Evolutionary conservation across 1,140 invertebrate genomes (phyloP).

Genomic region (Glomeris maerens): DNA sequence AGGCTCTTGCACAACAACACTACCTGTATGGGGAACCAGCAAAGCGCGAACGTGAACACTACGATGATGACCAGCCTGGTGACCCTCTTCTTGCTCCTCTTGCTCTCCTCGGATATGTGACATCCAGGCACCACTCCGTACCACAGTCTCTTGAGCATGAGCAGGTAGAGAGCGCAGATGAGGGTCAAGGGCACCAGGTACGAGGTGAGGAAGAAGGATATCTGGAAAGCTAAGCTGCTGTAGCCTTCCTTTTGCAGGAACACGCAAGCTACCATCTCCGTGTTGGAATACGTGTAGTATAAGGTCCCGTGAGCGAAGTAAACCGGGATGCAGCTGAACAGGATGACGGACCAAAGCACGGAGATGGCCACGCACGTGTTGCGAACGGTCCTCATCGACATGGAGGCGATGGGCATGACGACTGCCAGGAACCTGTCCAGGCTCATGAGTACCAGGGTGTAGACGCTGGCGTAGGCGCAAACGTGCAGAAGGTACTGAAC

Average conservation of each 20-base stretch:
- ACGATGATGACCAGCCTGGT: constrained; percentile 88
- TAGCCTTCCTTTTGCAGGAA: constrained; percentile 48
- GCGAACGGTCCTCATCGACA: constrained; percentile 67
- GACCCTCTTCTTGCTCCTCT: constrained; percentile 74
- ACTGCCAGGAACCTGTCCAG: constrained; percentile 87
- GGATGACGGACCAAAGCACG: constrained; percentile 61
- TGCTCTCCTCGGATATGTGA: constrained; percentile 47
- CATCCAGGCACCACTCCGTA: constrained; percentile 56
- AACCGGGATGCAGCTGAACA: constrained; percentile 57
- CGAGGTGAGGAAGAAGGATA: constrained; percentile 68
- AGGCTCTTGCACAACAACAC: constrained; percentile 65
- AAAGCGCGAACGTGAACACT: constrained; percentile 83
- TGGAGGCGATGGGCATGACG: constrained; percentile 80
- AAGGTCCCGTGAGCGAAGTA: constrained; percentile 63
- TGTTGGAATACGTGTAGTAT: constrained; percentile 42
- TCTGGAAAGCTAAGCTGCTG: constrained; percentile 54
- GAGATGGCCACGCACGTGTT: constrained; percentile 67
- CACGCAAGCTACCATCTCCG: constrained; percentile 45
- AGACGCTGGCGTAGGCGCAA: constrained; percentile 83
- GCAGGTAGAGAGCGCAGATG: constrained; percentile 76
- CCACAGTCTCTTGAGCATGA: constrained; percentile 79
- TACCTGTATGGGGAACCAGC: constrained; percentile 89
- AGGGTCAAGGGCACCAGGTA: constrained; percentile 71
- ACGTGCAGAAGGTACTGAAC: constrained; percentile 72
- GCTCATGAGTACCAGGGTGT: constrained; percentile 89